Evolutionary conservation across 2,113 vertebrate species (phyloP).

Genomic region (Zootoca vivipara): DNA sequence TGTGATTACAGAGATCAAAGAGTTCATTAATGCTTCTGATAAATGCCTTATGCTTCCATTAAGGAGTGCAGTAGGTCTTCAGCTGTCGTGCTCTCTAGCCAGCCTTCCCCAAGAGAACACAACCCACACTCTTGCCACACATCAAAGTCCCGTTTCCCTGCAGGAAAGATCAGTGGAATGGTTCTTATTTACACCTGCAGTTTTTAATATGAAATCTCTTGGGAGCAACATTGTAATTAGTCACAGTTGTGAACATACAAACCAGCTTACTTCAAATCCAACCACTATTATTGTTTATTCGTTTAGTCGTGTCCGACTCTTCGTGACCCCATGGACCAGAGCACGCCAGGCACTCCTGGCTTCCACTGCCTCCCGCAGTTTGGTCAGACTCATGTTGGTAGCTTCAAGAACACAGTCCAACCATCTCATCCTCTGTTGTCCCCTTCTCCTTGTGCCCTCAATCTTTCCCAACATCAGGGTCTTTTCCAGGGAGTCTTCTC

Average conservation of each 20-base stretch:
- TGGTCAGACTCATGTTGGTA: too few relatives aligned
- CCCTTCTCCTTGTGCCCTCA: too few relatives aligned
- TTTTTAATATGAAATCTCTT: slow-evolving; percentile 3
- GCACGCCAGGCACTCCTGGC: too few relatives aligned
- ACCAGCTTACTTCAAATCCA: not conserved
- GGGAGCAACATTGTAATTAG: not conserved
- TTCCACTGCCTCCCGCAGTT: too few relatives aligned
- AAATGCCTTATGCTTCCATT: slow-evolving; percentile 24
- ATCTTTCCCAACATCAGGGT: too few relatives aligned
- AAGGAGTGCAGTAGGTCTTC: slow-evolving; percentile 18
- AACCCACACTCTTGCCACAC: not conserved
- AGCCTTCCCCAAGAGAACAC: not conserved
- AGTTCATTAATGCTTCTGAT: slow-evolving; percentile 43
- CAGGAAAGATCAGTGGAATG: not conserved
- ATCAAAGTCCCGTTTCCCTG: not conserved
- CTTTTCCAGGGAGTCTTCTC: too few relatives aligned
- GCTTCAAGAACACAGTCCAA: too few relatives aligned
- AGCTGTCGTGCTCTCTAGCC: slow-evolving; percentile 4
- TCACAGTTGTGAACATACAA: not conserved
- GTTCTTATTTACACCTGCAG: not conserved
- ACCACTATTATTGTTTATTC: too few relatives aligned
- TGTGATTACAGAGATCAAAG: slow-evolving; percentile 62
- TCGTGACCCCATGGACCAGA: too few relatives aligned
- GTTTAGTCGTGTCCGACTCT: too few relatives aligned
- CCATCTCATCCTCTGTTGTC: too few relatives aligned